Percentiles rank a stretch among this genome's conserved stretches.
phyloP scores from a whole-genome alignment of 2,113 vertebrate genomes.

The Brevimyrus niger region DNA sequence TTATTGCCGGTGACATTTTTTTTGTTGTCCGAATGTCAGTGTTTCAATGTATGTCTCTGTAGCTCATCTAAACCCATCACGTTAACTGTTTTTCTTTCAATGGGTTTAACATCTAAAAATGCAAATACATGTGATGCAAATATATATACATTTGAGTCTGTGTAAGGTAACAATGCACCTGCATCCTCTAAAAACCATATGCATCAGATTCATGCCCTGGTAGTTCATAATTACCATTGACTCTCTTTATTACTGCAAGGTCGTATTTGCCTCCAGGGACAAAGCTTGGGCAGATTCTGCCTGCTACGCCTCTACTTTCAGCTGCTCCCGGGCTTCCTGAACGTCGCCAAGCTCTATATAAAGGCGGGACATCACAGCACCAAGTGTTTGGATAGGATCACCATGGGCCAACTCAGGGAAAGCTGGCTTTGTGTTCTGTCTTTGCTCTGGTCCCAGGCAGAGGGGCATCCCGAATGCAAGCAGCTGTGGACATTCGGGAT shows the following conservation, averaged over 20 bases:
- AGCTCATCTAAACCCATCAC: background rate
- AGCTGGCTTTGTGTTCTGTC: conserved; percentile 13
- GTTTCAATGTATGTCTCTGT: background rate
- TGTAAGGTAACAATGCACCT: background rate
- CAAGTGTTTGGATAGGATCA: background rate
- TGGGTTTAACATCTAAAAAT: background rate
- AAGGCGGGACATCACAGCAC: background rate
- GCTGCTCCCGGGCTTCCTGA: background rate
- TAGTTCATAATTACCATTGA: background rate
- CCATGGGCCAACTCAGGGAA: conserved; percentile 30
- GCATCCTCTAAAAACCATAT: background rate
- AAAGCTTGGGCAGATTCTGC: background rate
- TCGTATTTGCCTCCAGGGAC: conserved; percentile 7
- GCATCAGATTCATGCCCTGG: background rate
- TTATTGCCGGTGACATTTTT: background rate
- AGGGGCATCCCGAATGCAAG: conserved; percentile 40
- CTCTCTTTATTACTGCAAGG: background rate
- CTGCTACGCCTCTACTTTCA: background rate
- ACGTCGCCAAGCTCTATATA: conserved; percentile 8
- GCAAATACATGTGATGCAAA: background rate
- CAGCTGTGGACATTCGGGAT: conserved; percentile 43
- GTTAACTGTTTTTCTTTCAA: background rate
- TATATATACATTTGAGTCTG: background rate
- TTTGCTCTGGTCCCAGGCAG: conserved; percentile 30
- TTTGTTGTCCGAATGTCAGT: background rate